phyloP scores from a whole-genome alignment of 2,113 vertebrate genomes.

The Hemicordylus capensis region DNA sequence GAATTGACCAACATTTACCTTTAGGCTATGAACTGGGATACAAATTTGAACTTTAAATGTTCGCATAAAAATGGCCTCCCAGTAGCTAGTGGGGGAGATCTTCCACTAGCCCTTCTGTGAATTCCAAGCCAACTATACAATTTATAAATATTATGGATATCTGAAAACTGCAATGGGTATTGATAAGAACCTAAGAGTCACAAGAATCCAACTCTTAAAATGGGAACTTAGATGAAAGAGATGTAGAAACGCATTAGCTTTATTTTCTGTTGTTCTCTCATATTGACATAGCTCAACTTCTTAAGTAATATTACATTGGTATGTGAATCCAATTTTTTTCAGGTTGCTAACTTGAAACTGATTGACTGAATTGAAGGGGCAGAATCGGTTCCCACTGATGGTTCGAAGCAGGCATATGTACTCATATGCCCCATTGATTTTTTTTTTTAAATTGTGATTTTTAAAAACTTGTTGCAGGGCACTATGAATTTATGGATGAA shows the following conservation, averaged over 20 bases:
- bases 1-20: not conserved
- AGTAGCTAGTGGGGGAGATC: not conserved
- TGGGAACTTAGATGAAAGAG: not conserved
- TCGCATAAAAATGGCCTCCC: not conserved
- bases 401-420: not conserved
- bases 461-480: too few species aligned
- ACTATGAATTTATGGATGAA: too few species aligned
- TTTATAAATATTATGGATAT: too few species aligned
- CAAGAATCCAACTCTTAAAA: not conserved
- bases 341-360: accelerated
- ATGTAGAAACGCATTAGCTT: not conserved
- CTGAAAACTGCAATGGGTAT: not conserved
- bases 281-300: not conserved
- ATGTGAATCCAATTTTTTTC: not conserved
- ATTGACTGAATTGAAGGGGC: accelerated
- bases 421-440: not conserved
- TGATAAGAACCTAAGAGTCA: not conserved
- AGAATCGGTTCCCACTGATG: accelerated
- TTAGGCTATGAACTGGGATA: not conserved
- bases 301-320: not conserved
- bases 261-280: not conserved
- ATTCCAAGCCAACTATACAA: not conserved
- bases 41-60: not conserved
- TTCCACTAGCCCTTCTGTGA: not conserved
- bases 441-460: not conserved